Percentiles rank a stretch among this genome's conserved stretches.
These are phyloP conservation scores for Megaceryle alcyon DNA, from an alignment of 2,797 vertebrate species.

Conservation along the genomic window DNA sequence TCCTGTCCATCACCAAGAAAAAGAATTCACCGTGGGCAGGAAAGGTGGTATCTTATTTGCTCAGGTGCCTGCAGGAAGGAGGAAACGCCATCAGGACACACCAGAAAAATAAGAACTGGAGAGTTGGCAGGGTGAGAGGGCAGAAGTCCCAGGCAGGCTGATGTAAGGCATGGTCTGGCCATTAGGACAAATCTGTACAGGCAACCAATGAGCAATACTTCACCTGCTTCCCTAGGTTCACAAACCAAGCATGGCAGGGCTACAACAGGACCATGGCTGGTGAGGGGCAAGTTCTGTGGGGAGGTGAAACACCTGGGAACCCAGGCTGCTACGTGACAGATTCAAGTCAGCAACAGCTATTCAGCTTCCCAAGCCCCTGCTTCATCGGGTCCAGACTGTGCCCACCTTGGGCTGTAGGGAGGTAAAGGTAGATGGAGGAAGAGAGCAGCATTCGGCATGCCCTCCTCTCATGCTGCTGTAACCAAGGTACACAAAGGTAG, in stretches of 20 bases:
- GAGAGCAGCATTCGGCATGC: neutral
- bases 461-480: neutral
- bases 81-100: neutral
- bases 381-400: neutral
- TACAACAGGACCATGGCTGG: neutral
- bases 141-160: neutral
- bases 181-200: neutral
- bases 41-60: neutral
- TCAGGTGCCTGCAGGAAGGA: neutral
- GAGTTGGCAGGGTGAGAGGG: neutral
- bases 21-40: neutral
- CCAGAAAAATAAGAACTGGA: neutral
- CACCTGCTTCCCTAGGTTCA: neutral
- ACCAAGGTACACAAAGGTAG: neutral
- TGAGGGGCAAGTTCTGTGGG: neutral
- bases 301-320: neutral
- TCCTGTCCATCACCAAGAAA: neutral
- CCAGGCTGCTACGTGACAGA: fast-evolving
- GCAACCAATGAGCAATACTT: neutral
- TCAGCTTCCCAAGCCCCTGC: neutral
- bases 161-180: neutral
- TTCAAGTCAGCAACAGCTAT: neutral
- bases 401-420: neutral
- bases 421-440: neutral
- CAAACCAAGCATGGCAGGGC: neutral